phyloP scores from a whole-genome alignment of 2,113 vertebrate species.

The Aplodontia rufa region DNA sequence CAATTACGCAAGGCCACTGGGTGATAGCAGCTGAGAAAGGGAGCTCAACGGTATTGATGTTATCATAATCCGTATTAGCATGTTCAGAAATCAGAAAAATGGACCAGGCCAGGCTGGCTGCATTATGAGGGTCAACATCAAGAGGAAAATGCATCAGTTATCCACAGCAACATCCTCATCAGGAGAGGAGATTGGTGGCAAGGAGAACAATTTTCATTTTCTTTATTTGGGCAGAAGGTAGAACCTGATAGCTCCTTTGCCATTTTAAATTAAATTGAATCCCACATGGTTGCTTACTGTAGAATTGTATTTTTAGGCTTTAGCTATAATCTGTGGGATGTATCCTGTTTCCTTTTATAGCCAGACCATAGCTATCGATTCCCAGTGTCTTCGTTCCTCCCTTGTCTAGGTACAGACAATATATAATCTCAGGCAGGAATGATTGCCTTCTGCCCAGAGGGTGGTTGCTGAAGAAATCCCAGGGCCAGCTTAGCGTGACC shows the following conservation, averaged over 20 bases:
- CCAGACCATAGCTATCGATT: background rate
- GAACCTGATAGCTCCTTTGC: background rate
- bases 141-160: background rate
- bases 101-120: background rate
- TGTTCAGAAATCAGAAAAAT: background rate
- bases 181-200: background rate
- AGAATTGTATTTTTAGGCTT: constrained; percentile 50
- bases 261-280: constrained; percentile 41
- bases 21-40: background rate
- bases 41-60: background rate
- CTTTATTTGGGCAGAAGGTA: background rate
- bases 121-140: background rate
- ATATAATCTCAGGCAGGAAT: background rate
- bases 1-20: background rate
- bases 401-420: background rate
- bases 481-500: background rate
- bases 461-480: background rate
- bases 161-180: background rate
- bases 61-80: background rate
- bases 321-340: background rate
- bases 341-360: constrained; percentile 4
- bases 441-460: background rate
- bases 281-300: background rate
- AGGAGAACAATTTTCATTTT: background rate
- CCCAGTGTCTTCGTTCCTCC: background rate